Evolutionary conservation across 2,888 invertebrate species (phyloP).

Genomic region (Neuroscelio doddi): DNA sequence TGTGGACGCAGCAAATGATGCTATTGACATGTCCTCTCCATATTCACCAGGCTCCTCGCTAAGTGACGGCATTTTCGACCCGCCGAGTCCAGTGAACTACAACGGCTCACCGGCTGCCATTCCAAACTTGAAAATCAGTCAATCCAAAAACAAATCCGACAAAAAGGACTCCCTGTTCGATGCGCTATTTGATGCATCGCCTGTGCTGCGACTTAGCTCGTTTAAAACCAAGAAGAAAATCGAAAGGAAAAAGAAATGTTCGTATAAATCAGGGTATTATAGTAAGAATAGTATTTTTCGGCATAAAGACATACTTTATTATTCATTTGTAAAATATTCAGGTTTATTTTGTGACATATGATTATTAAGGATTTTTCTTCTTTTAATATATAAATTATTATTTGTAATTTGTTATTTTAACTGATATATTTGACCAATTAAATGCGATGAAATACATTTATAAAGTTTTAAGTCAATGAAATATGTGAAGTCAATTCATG

Average conservation of each 20-base stretch:
- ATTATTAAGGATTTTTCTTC: background rate
- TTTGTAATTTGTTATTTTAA: no score
- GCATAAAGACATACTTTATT: no score
- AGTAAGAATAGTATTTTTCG: conserved; percentile 8
- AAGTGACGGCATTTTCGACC: conserved; percentile 90
- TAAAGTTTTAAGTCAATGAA: no score
- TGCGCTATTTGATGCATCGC: conserved; percentile 76
- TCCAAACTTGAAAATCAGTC: conserved; percentile 48
- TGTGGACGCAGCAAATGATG: conserved; percentile 72
- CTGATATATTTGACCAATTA: no score
- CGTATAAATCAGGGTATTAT: conserved; percentile 41
- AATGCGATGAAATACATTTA: no score
- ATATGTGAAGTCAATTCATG: no score
- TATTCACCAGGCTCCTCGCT: conserved; percentile 93
- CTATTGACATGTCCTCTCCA: conserved; percentile 85
- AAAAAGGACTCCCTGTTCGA: conserved; percentile 79
- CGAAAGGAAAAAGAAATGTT: conserved; percentile 73
- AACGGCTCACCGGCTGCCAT: conserved; percentile 52
- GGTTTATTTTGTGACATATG: background rate
- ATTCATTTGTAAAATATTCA: no score
- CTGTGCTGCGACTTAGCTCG: conserved; percentile 65
- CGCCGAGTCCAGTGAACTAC: conserved; percentile 74
- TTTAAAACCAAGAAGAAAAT: conserved; percentile 69
- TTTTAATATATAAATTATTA: background rate
- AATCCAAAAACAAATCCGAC: conserved; percentile 56